Base-by-base conservation (phyloP, 2,888 invertebrate species). In the Bhutanitis thaidina region DNA sequence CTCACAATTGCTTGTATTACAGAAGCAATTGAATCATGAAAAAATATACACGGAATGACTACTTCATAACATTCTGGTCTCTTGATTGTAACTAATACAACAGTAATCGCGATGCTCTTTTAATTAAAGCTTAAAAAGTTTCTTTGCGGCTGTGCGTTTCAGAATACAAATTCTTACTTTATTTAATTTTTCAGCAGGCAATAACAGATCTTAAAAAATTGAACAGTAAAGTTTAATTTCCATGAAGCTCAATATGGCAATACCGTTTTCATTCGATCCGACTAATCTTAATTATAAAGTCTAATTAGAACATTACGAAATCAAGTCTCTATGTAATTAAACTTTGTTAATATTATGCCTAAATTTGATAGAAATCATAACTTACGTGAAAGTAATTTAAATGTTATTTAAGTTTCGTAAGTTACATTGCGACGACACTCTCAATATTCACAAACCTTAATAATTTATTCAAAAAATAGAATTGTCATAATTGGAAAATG, bases 31-130 rank as follows among this genome's bases (percentile, higher is more conserved):
- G 27, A 38, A 38, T 1, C 10, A 37, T n/a, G 15, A 16, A 20
- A 37, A 36, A 20, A 38, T 1, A n/a, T 38, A 25, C 7, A 10
- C 3, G 8, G 7, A 43, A 49, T 49, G 12, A 0, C 45, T n/a
- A 43, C 46, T 43, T 36, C 15, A 25, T 25, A 0, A 13, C 7
- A 25, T 38, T 55, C 35, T 48, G 77, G 69, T 74, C 69, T 70
- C 53, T 55, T 65, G 66, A 71, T 72, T 71, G 70, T 74, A 74
- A 78, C 72, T 74, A 77, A 78, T 78, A 77, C 68, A 77, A 73
- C 65, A 71, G 75, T 80, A 81, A 80, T 80, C 73, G 71, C 73
- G 69, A 76, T 74, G 76, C 62, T 78, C 74, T 77, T 83, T 77
- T 80, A 82, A 82, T 83, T 82, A 80, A 73, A 73, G 67, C 65